Base-by-base conservation (phyloP, 2,113 vertebrate species). In the Pagrus major region DNA sequence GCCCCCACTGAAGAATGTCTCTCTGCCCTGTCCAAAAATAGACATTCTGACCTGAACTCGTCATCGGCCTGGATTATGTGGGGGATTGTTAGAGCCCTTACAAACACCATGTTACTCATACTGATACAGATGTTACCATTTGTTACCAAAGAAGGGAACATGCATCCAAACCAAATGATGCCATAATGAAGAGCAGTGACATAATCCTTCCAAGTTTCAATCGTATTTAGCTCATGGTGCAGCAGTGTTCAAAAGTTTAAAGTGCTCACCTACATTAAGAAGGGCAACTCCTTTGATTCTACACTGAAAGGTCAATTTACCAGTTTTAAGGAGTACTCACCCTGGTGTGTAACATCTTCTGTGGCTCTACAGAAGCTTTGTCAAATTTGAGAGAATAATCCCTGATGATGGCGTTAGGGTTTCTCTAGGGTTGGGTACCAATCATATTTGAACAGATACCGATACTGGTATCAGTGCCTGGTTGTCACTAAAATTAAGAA, bases 21-120 rank as follows among this genome's bases (percentile, higher is more conserved):
- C 60, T 52, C 74, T 44, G 18, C 21, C 11, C 74, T 44, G 25
- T 21, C 18, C 80, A 52, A 68, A 89, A 89, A 91, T 91, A 93
- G 72, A 66, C 49, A n/a, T 41, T 41, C 21, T 67, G 37, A 84
- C 66, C 49, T 37, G 61, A 31, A 44, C 44, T 39, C 46, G 9
- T 73, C 83, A 86, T 71, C 51, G 59, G 46, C 27, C 54, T 64
- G 71, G 83, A 84, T 77, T 66, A 82, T 46, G 44, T 58, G 29
- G 3, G 6, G 54, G 73, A 56, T 9, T 47, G 51, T 59, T 41
- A 1, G 39, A 42, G 33, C 49, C 21, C 55, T 7, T 6, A 61
- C 49, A n/a, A 59, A 72, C 20, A 39, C 42, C 25, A 16, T 52
- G 58, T 81, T 15, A 55, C 2, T 60, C 63, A 75, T 61, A 56